A percentile compares a stretch with the other conserved stretches of the same genome.
Evolutionary conservation across 2,888 invertebrate genomes (phyloP).

Genomic region (Apoderus coryli): DNA sequence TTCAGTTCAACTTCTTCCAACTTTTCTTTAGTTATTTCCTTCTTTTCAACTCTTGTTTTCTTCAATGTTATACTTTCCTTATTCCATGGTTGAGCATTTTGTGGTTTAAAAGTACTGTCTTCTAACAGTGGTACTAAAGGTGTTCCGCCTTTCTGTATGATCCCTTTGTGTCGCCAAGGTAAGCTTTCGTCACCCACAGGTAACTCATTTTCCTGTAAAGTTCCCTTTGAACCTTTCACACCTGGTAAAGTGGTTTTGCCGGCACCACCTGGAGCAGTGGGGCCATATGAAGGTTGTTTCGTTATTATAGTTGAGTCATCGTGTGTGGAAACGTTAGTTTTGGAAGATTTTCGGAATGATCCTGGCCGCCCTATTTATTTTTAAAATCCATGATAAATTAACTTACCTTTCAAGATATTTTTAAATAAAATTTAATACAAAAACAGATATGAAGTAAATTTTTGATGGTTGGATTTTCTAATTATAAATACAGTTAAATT

Average conservation of each 20-base stretch:
- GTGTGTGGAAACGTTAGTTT: slow-evolving; percentile 28
- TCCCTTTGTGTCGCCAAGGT: slow-evolving; percentile 34
- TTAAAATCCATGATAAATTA: too few species aligned
- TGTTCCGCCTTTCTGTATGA: slow-evolving; percentile 13
- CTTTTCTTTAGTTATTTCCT: slow-evolving; percentile 26
- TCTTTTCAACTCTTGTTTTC: slow-evolving; percentile 27
- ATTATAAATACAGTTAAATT: too few species aligned
- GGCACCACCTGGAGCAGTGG: slow-evolving; percentile 26
- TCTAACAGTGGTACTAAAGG: slow-evolving; percentile 5
- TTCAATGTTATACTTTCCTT: slow-evolving; percentile 44
- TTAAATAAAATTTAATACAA: slow-evolving; percentile 25
- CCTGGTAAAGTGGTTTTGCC: slow-evolving; percentile 25
- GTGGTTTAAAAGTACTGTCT: slow-evolving; percentile 28
- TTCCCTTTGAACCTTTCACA: slow-evolving; percentile 24
- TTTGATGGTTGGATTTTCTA: background rate
- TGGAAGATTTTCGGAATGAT: slow-evolving; percentile 32
- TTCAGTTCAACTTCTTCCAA: slow-evolving; percentile 19
- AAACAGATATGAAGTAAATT: slow-evolving; percentile 1
- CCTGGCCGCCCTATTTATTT: slow-evolving; percentile 34
- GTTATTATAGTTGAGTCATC: slow-evolving; percentile 21
- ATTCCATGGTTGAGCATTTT: slow-evolving; percentile 38
- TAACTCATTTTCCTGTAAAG: slow-evolving; percentile 32
- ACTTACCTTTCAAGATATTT: too few species aligned
- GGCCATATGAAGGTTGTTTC: slow-evolving; percentile 19
- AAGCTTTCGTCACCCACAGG: slow-evolving; percentile 39